A percentile compares a stretch with the other conserved stretches of the same genome.
These are phyloP conservation scores for Nemotelus nigrinus DNA, from an alignment of 2,888 invertebrate genomes.

Conservation along the genomic window DNA sequence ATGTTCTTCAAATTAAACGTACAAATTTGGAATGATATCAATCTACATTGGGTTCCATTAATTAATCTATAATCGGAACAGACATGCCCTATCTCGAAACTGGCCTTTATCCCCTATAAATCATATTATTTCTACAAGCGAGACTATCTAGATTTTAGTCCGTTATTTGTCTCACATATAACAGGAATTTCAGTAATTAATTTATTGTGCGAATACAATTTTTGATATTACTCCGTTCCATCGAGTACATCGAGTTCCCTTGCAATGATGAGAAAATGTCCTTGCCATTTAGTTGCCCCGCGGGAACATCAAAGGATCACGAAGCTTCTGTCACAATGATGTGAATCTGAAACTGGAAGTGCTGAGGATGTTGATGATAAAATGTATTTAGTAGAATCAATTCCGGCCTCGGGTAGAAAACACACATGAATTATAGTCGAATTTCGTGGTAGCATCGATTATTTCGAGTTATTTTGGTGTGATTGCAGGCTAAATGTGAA, in stretches of 20 bases:
- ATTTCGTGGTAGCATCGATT: no score
- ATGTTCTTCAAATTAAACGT: no score
- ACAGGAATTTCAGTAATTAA: constrained; percentile 50
- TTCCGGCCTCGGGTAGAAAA: constrained; percentile 6
- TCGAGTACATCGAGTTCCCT: constrained; percentile 7
- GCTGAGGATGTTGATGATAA: constrained; percentile 18
- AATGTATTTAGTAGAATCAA: constrained; percentile 29
- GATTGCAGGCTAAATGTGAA: no score
- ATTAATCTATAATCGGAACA: no score
- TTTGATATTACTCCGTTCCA: constrained; percentile 17
- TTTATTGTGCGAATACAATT: constrained; percentile 48
- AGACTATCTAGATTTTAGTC: neutral
- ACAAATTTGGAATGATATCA: no score
- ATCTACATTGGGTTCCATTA: no score
- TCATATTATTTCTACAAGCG: neutral
- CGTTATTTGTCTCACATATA: constrained; percentile 46
- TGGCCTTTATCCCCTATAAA: neutral
- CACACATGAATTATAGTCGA: neutral
- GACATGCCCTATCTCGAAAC: no score
- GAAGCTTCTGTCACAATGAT: constrained; percentile 16
- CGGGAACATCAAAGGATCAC: constrained; percentile 36
- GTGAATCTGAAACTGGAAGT: neutral
- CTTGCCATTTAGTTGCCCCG: constrained; percentile 43
- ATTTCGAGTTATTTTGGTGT: no score
- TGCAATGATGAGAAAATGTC: constrained; percentile 38